phyloP scores from a whole-genome alignment of 2,888 invertebrate species.

The Chalcosyrphus nemorum region DNA sequence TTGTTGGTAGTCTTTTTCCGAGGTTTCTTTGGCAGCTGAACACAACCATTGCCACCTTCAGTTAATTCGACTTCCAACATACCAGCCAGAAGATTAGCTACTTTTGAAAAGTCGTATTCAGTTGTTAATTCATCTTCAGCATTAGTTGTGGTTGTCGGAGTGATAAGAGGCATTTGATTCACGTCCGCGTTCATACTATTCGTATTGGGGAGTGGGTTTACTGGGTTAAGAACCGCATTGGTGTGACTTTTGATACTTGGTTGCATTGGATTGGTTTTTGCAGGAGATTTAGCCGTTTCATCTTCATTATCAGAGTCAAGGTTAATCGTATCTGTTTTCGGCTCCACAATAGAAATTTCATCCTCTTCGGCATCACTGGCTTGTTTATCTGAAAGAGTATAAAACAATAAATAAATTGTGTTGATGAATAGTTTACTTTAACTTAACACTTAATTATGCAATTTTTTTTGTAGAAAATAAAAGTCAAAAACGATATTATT shows the following conservation, averaged over 20 bases:
- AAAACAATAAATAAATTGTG: not conserved
- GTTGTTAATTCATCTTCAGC: constrained; percentile 29
- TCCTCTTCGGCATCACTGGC: constrained; percentile 81
- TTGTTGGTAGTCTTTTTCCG: constrained; percentile 80
- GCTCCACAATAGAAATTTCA: constrained; percentile 81
- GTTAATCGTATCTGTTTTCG: constrained; percentile 80
- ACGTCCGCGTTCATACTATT: not conserved
- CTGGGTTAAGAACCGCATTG: constrained; percentile 57
- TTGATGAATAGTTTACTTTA: not conserved
- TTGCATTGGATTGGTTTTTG: constrained; percentile 57
- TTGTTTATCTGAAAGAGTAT: constrained; percentile 78
- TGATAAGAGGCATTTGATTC: constrained; percentile 24
- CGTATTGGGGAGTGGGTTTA: not conserved
- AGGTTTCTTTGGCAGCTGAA: constrained; percentile 77
- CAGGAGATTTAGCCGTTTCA: constrained; percentile 51
- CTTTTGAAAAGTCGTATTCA: constrained; percentile 75
- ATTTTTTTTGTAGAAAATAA: not conserved
- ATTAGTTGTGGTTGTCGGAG: constrained; percentile 33
- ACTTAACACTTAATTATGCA: not conserved
- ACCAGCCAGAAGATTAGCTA: constrained; percentile 78
- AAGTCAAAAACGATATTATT: not conserved
- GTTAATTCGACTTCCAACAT: constrained; percentile 80
- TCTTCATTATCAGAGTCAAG: constrained; percentile 81
- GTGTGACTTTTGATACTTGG: constrained; percentile 20
- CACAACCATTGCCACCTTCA: constrained; percentile 71